phyloP scores from a whole-genome alignment of 1,140 invertebrate genomes.

The Tigriopus japonicus region DNA sequence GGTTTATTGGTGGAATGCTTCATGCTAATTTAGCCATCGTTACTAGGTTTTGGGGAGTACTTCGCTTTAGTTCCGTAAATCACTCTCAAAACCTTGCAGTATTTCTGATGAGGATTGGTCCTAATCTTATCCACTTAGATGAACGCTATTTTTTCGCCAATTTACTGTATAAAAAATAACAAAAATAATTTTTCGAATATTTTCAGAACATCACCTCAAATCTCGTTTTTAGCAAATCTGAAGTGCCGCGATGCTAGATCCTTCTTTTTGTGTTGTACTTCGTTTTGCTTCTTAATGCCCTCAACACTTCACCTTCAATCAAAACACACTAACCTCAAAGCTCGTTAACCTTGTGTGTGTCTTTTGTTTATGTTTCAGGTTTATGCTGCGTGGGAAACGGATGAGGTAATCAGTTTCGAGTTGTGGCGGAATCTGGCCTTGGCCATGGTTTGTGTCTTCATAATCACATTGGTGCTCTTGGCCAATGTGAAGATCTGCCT shows the following conservation, averaged over 20 bases:
- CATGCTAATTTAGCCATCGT: too few species aligned
- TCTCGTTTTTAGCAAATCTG: background rate
- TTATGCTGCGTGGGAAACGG: conserved; percentile 52
- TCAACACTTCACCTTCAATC: background rate
- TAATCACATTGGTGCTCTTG: conserved; percentile 54
- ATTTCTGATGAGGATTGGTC: too few species aligned
- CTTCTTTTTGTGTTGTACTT: background rate
- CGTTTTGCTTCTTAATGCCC: background rate
- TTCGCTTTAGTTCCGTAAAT: too few species aligned
- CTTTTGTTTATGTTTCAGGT: background rate
- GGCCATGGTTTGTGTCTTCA: conserved; percentile 57
- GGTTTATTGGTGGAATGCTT: too few species aligned
- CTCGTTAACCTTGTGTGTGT: too few species aligned
- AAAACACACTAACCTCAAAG: too few species aligned
- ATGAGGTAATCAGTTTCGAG: conserved; percentile 51
- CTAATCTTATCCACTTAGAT: too few species aligned
- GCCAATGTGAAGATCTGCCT: conserved; percentile 55
- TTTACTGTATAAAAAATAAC: too few species aligned
- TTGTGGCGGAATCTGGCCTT: conserved; percentile 56
- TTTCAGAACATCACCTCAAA: background rate
- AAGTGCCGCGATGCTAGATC: too few species aligned
- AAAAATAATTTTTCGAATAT: background rate
- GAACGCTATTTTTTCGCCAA: too few species aligned
- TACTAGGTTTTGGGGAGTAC: too few species aligned
- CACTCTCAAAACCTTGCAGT: too few species aligned